Percentiles rank a stretch among this genome's conserved stretches.
Evolutionary conservation across 2,888 invertebrate species (phyloP).

Genomic region (Phania funesta): DNA sequence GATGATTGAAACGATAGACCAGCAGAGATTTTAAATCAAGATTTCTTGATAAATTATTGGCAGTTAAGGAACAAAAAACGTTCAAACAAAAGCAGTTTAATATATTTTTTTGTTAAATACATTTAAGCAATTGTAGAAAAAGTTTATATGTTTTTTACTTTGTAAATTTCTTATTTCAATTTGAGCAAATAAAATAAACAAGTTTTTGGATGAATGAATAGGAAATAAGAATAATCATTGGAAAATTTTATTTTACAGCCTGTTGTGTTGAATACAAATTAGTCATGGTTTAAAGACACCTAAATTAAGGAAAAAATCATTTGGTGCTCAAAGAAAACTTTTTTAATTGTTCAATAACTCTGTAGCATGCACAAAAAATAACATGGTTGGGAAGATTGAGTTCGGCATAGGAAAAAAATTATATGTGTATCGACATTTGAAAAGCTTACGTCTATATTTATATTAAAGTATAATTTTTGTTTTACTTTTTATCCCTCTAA

Average conservation of each 20-base stretch:
- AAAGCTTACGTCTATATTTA: too few species aligned
- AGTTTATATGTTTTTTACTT: constrained; percentile 17
- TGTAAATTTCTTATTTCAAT: constrained; percentile 13
- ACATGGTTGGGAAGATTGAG: too few species aligned
- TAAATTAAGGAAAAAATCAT: background rate
- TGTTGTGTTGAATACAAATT: constrained; percentile 48
- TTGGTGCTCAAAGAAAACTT: background rate
- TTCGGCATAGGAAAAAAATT: too few species aligned
- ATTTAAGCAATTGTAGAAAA: constrained; percentile 34
- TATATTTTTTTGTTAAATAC: background rate
- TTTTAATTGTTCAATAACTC: too few species aligned
- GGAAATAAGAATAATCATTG: background rate
- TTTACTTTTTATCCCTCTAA: too few species aligned
- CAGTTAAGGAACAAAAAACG: constrained; percentile 27
- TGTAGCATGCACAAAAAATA: too few species aligned
- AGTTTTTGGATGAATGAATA: background rate
- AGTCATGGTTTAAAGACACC: constrained; percentile 53
- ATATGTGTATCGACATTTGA: too few species aligned
- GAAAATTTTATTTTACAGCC: constrained; percentile 24
- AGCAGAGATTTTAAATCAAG: constrained; percentile 37
- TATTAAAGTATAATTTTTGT: too few species aligned
- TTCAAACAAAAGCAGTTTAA: constrained; percentile 4
- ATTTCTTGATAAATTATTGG: constrained; percentile 55
- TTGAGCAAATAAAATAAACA: background rate
- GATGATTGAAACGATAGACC: constrained; percentile 35